Evolutionary conservation across 2,888 invertebrate genomes (phyloP), one percentile per base, ranked within the genome.

Genomic region (Ichneumoninae sp.): DNA sequence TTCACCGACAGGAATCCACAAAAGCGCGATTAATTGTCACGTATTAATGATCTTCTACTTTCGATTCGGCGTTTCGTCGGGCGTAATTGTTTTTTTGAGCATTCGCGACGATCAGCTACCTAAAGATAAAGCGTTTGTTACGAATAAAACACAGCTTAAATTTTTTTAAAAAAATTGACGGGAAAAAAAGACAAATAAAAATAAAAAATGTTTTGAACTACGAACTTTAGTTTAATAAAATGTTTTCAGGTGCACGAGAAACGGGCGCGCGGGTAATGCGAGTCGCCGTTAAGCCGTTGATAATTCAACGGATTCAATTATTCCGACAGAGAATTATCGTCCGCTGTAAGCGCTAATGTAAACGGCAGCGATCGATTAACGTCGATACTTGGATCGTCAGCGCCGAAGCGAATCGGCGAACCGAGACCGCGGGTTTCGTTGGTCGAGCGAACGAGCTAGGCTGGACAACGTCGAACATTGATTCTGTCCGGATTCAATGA

Each of bases 281-380:
- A 60, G 30, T 30, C 60, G 22, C 54, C 26, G 13, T 26, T 13
- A 60, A 3, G 19, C 60, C 10, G 30, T 60, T 13, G 30, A 22
- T 7, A 60, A 19, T 54, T 8, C 22, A 16, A 22, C 22, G 22
- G 22, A 7, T 22, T 10, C 22, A 54, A 54, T 22, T 36, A 65
- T 79, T 66, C 44, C 16, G 44, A 19, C 44, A 65, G 13, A 30
- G 22, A 79, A 79, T 79, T 79, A 79, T 66, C 44, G 44, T 72
- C 6, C 19, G 52, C 54, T 44, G 4, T 44, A 40, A 65, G 33
- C 5, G 54, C 30, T 60, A 30, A 60, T 22, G 13, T 13, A 60
- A 26, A 26, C 60, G 19, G 5, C 26, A 26, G 10, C 30, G 30
- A 30, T 16, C 22, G 60, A 60, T 60, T 60, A 60, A 16, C 30